A percentile compares a stretch with the other conserved stretches of the same genome.
Conservation (phyloP, 1,140 invertebrate genomes). For the Euwallacea fornicatus region DNA sequence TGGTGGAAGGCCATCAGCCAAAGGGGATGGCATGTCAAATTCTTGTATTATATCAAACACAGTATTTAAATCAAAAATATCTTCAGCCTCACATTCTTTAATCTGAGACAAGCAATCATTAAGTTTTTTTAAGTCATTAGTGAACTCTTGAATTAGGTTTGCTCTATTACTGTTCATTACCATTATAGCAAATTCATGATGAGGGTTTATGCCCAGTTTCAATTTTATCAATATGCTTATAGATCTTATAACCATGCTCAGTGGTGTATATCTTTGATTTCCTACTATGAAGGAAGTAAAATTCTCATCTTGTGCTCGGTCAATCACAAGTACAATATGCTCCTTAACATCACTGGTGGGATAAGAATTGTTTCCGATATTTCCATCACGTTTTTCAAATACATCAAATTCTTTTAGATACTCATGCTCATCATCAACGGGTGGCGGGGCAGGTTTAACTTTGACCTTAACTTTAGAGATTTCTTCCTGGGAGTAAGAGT, state of each 20-base stretch:
- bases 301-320: constrained; percentile 64
- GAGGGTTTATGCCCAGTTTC: constrained; percentile 64
- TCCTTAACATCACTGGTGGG: constrained; percentile 63
- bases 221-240: constrained; percentile 67
- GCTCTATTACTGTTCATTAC: constrained; percentile 59
- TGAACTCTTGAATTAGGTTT: constrained; percentile 65
- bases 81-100: constrained; percentile 57
- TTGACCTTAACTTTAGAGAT: constrained; percentile 2
- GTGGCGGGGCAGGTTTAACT: constrained; percentile 19
- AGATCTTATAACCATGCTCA: constrained; percentile 66
- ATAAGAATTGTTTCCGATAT: constrained; percentile 44
- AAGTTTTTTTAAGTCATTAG: constrained; percentile 63
- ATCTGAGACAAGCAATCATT: constrained; percentile 61
- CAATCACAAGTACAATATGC: constrained; percentile 67
- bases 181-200: constrained; percentile 70
- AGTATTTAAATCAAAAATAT: constrained; percentile 61
- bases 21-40: constrained; percentile 55
- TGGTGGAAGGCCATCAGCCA: constrained; percentile 54
- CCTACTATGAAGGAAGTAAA: constrained; percentile 61
- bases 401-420: constrained; percentile 36
- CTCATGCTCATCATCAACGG: constrained; percentile 15
- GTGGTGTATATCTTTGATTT: constrained; percentile 60
- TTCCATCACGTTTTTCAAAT: constrained; percentile 30
- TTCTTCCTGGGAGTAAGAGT: constrained; percentile 6
- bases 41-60: constrained; percentile 62